Conservation (phyloP, 2,888 invertebrate species). For the Uropetala carovei region DNA sequence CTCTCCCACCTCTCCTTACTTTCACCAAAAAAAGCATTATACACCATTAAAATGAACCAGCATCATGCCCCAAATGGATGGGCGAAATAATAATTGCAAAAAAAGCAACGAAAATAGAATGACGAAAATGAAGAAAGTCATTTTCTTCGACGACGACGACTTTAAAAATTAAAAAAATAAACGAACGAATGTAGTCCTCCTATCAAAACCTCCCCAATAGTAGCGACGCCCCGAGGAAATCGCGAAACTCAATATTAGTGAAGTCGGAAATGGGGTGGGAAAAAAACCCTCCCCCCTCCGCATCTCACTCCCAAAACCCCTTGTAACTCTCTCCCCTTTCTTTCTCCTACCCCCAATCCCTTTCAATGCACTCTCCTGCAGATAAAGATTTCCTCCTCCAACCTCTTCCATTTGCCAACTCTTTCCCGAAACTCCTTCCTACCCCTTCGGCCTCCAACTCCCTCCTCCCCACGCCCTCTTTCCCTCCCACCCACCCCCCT, state of each 20-base stretch:
- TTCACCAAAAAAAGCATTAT: neutral
- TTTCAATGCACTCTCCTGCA: neutral
- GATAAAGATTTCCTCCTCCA: constrained; percentile 38
- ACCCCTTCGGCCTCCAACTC: neutral
- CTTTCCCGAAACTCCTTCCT: neutral
- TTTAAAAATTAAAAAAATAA: neutral
- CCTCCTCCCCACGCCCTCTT: neutral
- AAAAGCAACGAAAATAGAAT: neutral
- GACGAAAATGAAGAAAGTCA: neutral
- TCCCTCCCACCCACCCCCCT: neutral
- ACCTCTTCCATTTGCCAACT: neutral
- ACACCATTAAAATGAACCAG: neutral
- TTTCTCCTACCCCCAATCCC: neutral
- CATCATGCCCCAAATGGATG: neutral
- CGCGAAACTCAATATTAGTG: constrained; percentile 48
- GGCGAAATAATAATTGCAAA: neutral
- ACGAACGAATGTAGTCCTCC: neutral
- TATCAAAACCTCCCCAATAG: constrained; percentile 7
- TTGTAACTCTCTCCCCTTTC: neutral
- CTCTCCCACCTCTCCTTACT: neutral
- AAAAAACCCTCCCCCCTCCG: neutral
- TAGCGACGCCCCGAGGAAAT: constrained; percentile 25
- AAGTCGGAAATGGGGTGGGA: neutral
- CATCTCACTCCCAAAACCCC: neutral
- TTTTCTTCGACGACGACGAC: neutral